These are phyloP conservation scores for Rhinichthys klamathensis DNA, from an alignment of 2,113 vertebrate genomes.

Conservation along the genomic window DNA sequence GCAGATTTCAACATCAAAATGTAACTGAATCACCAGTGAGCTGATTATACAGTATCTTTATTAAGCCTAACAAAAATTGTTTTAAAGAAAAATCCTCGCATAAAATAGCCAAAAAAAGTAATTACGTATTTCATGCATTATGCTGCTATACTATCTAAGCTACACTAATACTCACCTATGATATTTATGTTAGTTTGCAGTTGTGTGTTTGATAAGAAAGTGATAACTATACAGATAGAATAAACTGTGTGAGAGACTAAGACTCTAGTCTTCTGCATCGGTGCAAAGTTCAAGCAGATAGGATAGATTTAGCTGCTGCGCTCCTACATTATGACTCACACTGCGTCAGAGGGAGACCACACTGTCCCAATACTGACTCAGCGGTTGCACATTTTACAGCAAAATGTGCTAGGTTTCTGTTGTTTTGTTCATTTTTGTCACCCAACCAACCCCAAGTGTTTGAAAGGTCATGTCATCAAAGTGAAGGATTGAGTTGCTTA, in stretches of 20 bases:
- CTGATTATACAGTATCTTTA: not conserved
- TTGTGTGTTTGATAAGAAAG: not conserved
- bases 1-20: conserved; percentile 33
- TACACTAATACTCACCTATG: no score
- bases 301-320: not conserved
- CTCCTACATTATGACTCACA: conserved; percentile 18
- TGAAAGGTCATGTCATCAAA: not conserved
- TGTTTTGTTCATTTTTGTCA: not conserved
- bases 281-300: not conserved
- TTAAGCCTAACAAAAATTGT: not conserved
- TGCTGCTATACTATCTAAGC: no score
- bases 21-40: not conserved
- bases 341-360: conserved; percentile 20
- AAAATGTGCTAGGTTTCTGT: not conserved
- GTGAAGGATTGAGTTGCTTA: not conserved
- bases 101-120: no score
- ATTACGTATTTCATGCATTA: no score
- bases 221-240: not conserved
- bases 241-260: not conserved
- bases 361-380: not conserved
- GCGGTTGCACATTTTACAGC: not conserved
- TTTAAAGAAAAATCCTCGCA: no score
- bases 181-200: no score
- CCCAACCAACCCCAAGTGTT: not conserved
- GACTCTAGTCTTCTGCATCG: not conserved